Conservation (phyloP, 2,888 invertebrate genomes). For the Thumatha senex region DNA sequence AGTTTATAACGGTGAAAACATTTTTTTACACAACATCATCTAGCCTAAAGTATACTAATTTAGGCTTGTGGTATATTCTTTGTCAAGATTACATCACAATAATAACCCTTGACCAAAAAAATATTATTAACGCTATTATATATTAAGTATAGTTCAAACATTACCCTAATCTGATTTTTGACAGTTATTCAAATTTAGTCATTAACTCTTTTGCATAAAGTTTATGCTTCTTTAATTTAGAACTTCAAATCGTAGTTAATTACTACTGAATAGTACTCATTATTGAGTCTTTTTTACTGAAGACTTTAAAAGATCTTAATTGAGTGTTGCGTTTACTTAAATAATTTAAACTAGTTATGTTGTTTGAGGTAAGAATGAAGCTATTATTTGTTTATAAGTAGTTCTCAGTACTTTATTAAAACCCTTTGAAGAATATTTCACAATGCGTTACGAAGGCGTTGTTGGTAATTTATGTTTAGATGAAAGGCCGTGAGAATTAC, state of each 20-base stretch:
- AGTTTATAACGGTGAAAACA: background rate
- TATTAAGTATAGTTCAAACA: slow-evolving; percentile 19
- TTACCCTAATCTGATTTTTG: slow-evolving; percentile 24
- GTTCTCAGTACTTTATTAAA: slow-evolving; percentile 27
- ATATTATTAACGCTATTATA: slow-evolving; percentile 12
- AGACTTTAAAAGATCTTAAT: slow-evolving; percentile 34
- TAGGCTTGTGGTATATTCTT: no score
- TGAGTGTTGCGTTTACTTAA: slow-evolving; percentile 33
- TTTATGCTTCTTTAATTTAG: slow-evolving; percentile 7
- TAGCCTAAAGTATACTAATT: no score
- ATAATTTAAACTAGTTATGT: slow-evolving; percentile 28
- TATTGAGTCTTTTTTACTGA: slow-evolving; percentile 37
- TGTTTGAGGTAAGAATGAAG: slow-evolving; percentile 33
- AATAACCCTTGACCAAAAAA: slow-evolving; percentile 3
- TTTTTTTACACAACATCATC: no score
- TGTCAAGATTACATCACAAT: background rate
- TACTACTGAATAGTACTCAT: slow-evolving; percentile 40
- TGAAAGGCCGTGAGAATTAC: slow-evolving; percentile 26
- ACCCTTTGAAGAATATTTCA: slow-evolving; percentile 23
- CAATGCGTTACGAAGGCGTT: slow-evolving; percentile 20
- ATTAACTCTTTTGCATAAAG: slow-evolving; percentile 2
- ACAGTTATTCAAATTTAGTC: slow-evolving; percentile 3
- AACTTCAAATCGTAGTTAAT: slow-evolving; percentile 25
- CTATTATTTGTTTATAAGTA: slow-evolving; percentile 35
- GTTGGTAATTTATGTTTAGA: slow-evolving; percentile 17